Percentiles rank a stretch among this genome's conserved stretches.
Conservation (phyloP, 35 echinoderm and acorn worm species). For the Apostichopus japonicus region DNA sequence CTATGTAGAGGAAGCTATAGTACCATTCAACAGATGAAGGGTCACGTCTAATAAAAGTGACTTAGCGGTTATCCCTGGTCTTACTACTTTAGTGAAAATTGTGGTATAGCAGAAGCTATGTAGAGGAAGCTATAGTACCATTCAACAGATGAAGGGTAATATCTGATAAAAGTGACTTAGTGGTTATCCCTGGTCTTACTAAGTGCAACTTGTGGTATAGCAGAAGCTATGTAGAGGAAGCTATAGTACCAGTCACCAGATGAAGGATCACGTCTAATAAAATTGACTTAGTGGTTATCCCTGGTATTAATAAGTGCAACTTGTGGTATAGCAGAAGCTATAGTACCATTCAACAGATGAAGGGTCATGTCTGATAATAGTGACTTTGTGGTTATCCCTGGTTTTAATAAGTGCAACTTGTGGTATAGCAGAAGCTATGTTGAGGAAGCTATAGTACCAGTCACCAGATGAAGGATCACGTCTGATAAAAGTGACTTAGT, state of each 20-base stretch:
- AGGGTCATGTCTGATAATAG: too few species aligned
- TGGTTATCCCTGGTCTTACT: not conserved
- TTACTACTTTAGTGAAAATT: not conserved
- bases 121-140: not conserved
- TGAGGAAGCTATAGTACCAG: too few species aligned
- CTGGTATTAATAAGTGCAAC: too few species aligned
- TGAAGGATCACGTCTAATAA: conserved; percentile 19
- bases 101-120: not conserved
- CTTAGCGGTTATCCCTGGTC: not conserved
- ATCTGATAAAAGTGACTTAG: conserved; percentile 32
- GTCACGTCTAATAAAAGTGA: conserved; percentile 10
- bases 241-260: not conserved
- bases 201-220: not conserved
- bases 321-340: not conserved
- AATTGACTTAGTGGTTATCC: not conserved
- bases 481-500: too few species aligned
- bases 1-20: not conserved
- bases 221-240: not conserved
- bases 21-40: not conserved
- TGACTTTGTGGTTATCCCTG: too few species aligned
- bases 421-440: too few species aligned
- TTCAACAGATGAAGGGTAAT: not conserved
- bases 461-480: too few species aligned
- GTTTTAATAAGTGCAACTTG: too few species aligned
- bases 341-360: too few species aligned